phyloP scores from a whole-genome alignment of 2,113 vertebrate species.

The Nansenia antarctica region DNA sequence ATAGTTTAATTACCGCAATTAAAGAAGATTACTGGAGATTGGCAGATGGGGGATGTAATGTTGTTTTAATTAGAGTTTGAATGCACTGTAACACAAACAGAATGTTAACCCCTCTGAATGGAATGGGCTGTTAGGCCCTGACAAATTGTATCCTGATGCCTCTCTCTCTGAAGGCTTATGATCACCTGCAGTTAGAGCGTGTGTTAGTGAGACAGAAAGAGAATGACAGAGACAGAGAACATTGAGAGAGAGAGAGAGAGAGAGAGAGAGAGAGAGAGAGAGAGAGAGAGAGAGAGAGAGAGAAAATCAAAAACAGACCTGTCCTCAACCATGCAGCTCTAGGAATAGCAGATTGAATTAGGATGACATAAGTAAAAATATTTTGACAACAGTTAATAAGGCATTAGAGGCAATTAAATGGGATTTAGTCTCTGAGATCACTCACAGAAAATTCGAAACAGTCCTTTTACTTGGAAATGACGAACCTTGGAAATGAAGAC shows the following conservation, averaged over 20 bases:
- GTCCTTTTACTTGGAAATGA: constrained; percentile 46
- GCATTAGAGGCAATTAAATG: constrained; percentile 74
- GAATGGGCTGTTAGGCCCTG: constrained; percentile 83
- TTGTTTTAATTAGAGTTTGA: constrained; percentile 99
- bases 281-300: constrained; percentile 28
- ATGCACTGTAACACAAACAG: constrained; percentile 99
- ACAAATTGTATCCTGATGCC: constrained; percentile 79
- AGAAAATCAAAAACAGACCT: constrained; percentile 64
- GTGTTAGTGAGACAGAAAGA: constrained; percentile 31
- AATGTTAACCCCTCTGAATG: constrained; percentile 98
- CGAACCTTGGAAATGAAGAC: constrained; percentile 57
- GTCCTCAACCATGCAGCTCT: constrained; percentile 43
- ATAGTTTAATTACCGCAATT: constrained; percentile 99
- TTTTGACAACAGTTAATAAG: constrained; percentile 75
- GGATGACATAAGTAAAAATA: constrained; percentile 73
- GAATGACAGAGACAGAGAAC: constrained; percentile 30
- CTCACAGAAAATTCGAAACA: constrained; percentile 70
- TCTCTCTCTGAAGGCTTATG: constrained; percentile 68
- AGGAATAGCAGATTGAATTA: constrained; percentile 58
- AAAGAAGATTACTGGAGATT: constrained; percentile 99
- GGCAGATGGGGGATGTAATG: constrained; percentile 99
- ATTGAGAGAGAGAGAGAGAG: constrained; percentile 28
- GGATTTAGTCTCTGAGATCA: constrained; percentile 64
- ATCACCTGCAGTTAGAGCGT: constrained; percentile 73
- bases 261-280: neutral